These are phyloP conservation scores for Sebastes schlegelii DNA, from an alignment of 2,113 vertebrate genomes.

Conservation along the genomic window DNA sequence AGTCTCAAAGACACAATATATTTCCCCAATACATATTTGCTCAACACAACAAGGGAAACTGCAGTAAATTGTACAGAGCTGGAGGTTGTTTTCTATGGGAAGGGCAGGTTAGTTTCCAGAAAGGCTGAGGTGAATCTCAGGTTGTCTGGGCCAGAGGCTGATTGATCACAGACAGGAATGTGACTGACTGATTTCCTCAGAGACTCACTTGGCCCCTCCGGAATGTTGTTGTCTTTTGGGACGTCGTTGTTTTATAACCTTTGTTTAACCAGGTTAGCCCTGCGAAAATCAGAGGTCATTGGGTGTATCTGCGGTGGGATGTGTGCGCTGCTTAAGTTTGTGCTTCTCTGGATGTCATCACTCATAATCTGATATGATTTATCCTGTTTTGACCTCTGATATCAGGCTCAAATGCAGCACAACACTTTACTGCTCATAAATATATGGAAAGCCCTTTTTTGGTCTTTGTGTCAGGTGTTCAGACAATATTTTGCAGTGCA, in stretches of 20 bases:
- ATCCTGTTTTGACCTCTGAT: neutral
- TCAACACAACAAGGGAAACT: slow-evolving; percentile 50
- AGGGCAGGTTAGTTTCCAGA: slow-evolving; percentile 70
- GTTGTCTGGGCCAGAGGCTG: slow-evolving; percentile 76
- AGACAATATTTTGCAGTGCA: no score
- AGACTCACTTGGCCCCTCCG: slow-evolving; percentile 72
- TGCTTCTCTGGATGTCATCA: neutral
- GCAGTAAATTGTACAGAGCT: slow-evolving; percentile 17
- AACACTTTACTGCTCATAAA: neutral
- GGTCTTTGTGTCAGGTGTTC: neutral
- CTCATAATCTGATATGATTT: neutral
- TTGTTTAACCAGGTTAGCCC: slow-evolving; percentile 67
- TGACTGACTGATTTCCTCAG: slow-evolving; percentile 76
- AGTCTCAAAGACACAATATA: slow-evolving; percentile 5
- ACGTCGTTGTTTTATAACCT: slow-evolving; percentile 63
- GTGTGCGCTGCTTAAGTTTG: neutral
- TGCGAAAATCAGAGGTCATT: slow-evolving; percentile 2
- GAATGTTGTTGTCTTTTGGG: slow-evolving; percentile 78
- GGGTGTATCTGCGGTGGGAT: neutral
- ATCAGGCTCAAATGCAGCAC: neutral
- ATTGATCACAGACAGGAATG: slow-evolving; percentile 84
- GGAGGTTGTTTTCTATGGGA: slow-evolving; percentile 43
- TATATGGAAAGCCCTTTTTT: neutral
- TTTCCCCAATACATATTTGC: slow-evolving; percentile 30
- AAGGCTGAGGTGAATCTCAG: slow-evolving; percentile 68